phyloP scores from a whole-genome alignment of 2,113 vertebrate genomes.

The Petroica traversi region DNA sequence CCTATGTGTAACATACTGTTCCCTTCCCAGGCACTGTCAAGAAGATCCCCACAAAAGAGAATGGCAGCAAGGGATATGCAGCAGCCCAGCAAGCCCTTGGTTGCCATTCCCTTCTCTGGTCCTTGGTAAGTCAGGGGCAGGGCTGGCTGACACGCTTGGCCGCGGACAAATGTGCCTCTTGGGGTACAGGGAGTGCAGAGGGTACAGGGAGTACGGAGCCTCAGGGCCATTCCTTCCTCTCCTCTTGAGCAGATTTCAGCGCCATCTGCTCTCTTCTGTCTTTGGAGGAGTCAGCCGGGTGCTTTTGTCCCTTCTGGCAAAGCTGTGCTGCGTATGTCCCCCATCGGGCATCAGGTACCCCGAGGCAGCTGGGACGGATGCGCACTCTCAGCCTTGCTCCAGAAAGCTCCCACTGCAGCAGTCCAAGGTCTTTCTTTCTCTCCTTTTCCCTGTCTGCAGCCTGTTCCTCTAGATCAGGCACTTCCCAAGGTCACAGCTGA shows the following conservation, averaged over 20 bases:
- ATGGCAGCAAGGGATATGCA: neutral
- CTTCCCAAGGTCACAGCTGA: constrained; percentile 29
- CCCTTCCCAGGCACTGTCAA: neutral
- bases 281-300: constrained; percentile 4
- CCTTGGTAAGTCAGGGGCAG: neutral
- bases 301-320: constrained; percentile 42
- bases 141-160: neutral
- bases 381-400: neutral
- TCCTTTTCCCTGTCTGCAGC: neutral
- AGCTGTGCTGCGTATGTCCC: neutral
- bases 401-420: neutral
- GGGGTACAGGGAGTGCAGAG: neutral
- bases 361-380: neutral
- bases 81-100: neutral
- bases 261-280: constrained; percentile 46
- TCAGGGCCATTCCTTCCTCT: constrained; percentile 30
- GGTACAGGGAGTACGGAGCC: constrained; percentile 15
- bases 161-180: neutral
- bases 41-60: neutral
- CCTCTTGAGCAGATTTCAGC: constrained; percentile 33
- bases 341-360: neutral
- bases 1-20: neutral
- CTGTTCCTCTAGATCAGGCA: neutral
- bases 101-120: neutral
- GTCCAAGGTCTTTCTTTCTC: neutral